Evolutionary conservation across 2,888 invertebrate species (phyloP), one percentile per base, ranked within the genome.

Genomic region (Arrhopalites spinosus): DNA sequence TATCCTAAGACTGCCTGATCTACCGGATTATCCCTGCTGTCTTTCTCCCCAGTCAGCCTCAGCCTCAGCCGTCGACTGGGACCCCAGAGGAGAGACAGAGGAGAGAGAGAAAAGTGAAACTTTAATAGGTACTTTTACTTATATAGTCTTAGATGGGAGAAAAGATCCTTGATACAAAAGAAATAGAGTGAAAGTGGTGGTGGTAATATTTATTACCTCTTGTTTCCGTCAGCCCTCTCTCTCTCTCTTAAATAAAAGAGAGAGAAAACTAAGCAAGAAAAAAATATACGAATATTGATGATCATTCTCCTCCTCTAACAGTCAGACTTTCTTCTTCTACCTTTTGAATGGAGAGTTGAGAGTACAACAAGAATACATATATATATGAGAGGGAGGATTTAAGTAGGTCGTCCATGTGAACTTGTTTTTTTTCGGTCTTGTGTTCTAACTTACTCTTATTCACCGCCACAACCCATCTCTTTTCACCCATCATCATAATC

Each of bases 251-350:
- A 17, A 20, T 23, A 59, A 7, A 17, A 20, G 20, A 50, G n/a
- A 50, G 20, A 50, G 3, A 17, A 50, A 50, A 50, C 8, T 5
- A 50, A 15, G 20, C 45, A 11, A 7, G 50, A 17, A 20, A 50
- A 59, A 59, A 59, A 59, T 59, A 59, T 25, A 59, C 20, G 59
- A 59, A 59, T 59, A 59, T 59, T 59, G 59, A 59, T 59, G 59
- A 59, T 23, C 59, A 23, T 20, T 59, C 25, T 59, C 25, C 23
- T 59, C 23, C 23, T 59, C 23, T 59, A 3, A 15, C 15, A 45
- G 15, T 15, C 45, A 15, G 45, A 7, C 7, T 45, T 15, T 45
- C 15, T 45, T 45, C 45, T 45, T 15, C 45, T 11, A 15, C 45
- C 7, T 45, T 15, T 15, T 11, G 45, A 7, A 45, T 45, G 15